phyloP scores from a whole-genome alignment of 2,797 vertebrate species.

The Ptychobarbus kaznakovi region DNA sequence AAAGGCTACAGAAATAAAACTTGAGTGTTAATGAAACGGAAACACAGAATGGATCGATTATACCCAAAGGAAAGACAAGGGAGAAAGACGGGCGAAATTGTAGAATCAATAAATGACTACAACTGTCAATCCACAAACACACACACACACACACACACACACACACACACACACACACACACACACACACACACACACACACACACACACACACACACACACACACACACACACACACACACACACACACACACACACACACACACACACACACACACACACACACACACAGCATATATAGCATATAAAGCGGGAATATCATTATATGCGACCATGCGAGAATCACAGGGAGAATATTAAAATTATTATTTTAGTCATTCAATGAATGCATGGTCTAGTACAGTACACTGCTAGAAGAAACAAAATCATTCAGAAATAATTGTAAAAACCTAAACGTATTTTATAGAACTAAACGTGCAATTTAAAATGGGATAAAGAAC shows the following conservation, averaged over 20 bases:
- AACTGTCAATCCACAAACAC: neutral
- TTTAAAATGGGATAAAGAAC: neutral
- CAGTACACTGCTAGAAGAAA: constrained; percentile 14
- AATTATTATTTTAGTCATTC: neutral
- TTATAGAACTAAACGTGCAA: neutral
- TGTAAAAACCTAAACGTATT: neutral
- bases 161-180: neutral
- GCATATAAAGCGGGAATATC: neutral
- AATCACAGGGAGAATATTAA: neutral
- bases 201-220: too few species aligned
- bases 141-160: neutral
- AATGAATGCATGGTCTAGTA: neutral
- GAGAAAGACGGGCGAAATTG: neutral
- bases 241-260: neutral
- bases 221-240: neutral
- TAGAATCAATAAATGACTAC: neutral
- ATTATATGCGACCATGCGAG: neutral
- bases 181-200: neutral
- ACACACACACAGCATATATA: neutral
- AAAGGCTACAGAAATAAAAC: neutral
- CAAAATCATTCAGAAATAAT: neutral
- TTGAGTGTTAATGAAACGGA: constrained; percentile 8
- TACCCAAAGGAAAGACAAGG: neutral
- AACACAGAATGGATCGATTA: constrained; percentile 7
- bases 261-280: neutral